These are phyloP conservation scores for Rhogogaster chlorosoma DNA, from an alignment of 2,888 invertebrate genomes.

Conservation along the genomic window DNA sequence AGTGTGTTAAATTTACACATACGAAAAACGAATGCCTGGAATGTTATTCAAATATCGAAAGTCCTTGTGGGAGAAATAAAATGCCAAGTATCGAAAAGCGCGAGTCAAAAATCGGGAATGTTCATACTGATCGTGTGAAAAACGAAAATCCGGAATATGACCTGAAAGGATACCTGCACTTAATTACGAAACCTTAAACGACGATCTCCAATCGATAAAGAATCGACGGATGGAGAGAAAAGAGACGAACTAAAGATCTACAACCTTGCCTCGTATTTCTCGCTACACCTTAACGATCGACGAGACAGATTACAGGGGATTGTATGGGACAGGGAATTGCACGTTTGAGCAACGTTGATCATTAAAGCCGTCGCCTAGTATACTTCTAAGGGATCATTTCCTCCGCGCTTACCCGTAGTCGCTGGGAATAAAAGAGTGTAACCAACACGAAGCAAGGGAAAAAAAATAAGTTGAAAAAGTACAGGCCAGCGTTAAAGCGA, in stretches of 20 bases:
- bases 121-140: not conserved
- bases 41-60: not conserved
- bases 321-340: constrained; percentile 13
- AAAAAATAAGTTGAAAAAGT: not conserved
- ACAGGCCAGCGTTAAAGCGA: not conserved
- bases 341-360: constrained; percentile 18
- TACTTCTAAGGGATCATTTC: not conserved
- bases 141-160: not conserved
- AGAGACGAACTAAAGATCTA: not conserved
- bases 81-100: not conserved
- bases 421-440: not conserved
- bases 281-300: not conserved
- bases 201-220: not conserved
- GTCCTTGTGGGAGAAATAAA: not conserved
- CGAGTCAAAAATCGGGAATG: not conserved
- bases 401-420: not conserved
- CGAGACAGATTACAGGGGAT: constrained; percentile 11
- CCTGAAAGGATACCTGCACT: not conserved
- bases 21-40: not conserved
- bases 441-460: not conserved
- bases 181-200: not conserved
- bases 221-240: not conserved
- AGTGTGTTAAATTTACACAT: not conserved
- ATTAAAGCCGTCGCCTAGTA: not conserved
- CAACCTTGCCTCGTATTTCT: not conserved